These are phyloP conservation scores for Philhelius pedissequus DNA, from an alignment of 2,888 invertebrate species.

Conservation along the genomic window DNA sequence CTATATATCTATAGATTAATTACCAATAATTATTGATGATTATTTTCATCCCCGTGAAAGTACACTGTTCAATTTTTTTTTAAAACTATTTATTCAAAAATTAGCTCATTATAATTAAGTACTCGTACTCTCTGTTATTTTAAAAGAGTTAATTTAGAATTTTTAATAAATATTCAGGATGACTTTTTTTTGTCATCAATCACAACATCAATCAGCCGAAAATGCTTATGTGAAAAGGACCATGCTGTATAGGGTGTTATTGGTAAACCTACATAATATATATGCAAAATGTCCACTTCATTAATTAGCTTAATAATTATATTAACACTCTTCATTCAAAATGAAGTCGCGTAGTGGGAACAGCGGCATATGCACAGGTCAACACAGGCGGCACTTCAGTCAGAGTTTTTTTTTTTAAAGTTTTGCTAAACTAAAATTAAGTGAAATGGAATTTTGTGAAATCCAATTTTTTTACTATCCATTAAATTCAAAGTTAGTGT, in stretches of 20 bases:
- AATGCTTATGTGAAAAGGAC: not conserved
- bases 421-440: too few species aligned
- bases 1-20: too few species aligned
- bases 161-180: constrained; percentile 18
- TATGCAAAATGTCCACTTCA: not conserved
- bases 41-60: not conserved
- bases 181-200: not conserved
- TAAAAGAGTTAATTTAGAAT: too few species aligned
- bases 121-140: not conserved
- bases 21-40: too few species aligned
- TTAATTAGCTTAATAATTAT: constrained; percentile 36
- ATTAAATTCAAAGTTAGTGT: too few species aligned
- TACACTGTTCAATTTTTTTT: not conserved
- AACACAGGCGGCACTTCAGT: too few species aligned
- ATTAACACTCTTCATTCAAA: constrained; percentile 15
- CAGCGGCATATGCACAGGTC: too few species aligned
- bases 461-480: too few species aligned
- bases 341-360: too few species aligned
- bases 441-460: too few species aligned
- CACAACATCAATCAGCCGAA: not conserved
- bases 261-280: not conserved
- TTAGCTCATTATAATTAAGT: not conserved
- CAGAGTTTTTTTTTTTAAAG: too few species aligned
- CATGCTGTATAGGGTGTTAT: not conserved
- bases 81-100: not conserved